A percentile compares a stretch with the other conserved stretches of the same genome.
These are phyloP conservation scores for Heliconius himera DNA, from an alignment of 1,140 invertebrate genomes.

Conservation along the genomic window DNA sequence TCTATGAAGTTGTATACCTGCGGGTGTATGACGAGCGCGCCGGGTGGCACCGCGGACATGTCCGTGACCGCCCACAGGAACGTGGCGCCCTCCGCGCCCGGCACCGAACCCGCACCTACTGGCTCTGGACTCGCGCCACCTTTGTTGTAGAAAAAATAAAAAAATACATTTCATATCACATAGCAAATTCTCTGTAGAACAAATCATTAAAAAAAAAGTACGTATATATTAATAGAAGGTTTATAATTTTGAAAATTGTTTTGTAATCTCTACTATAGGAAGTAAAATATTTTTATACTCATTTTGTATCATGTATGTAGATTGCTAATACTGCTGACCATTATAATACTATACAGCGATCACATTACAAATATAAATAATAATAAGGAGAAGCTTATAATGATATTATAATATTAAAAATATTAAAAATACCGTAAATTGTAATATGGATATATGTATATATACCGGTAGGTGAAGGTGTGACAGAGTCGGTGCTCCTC, in stretches of 20 bases:
- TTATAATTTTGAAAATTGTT: no score
- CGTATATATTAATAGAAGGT: no score
- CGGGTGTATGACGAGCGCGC: conserved; percentile 93
- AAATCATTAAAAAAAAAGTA: no score
- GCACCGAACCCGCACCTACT: conserved; percentile 8
- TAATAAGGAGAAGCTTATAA: no score
- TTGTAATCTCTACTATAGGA: not conserved
- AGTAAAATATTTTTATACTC: not conserved
- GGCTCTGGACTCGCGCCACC: conserved; percentile 62
- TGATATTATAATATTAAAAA: not conserved
- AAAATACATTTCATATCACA: not conserved
- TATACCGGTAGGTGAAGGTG: conserved; percentile 86
- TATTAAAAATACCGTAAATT: not conserved
- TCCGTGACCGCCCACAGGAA: conserved; percentile 93
- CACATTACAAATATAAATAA: no score
- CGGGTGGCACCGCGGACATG: conserved; percentile 90
- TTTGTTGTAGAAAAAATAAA: conserved; percentile 16
- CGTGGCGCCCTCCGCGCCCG: conserved; percentile 37
- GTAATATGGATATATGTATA: not conserved
- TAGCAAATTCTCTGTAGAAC: no score
- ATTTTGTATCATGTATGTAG: no score
- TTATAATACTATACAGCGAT: no score
- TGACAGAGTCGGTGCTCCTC: conserved; percentile 87
- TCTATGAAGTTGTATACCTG: conserved; percentile 67
- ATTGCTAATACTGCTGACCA: no score